These are phyloP conservation scores for Campaea margaritaria DNA, from an alignment of 2,888 invertebrate species.

Conservation along the genomic window DNA sequence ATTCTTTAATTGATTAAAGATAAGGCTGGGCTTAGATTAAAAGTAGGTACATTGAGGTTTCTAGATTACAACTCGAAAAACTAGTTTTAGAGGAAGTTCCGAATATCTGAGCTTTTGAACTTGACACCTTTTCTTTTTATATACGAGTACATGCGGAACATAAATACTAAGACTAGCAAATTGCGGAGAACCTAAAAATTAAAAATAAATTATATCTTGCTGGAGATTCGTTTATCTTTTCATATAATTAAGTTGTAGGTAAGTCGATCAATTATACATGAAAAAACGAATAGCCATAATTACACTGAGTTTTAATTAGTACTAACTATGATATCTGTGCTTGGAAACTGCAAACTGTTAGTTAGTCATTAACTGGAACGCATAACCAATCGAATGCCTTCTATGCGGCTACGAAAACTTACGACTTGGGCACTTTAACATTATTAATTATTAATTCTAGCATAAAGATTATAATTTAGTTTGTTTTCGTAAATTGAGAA, in stretches of 20 bases:
- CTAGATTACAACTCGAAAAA: conserved; percentile 2
- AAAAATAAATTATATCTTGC: too few species aligned
- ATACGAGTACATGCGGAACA: not conserved
- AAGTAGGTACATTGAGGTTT: not conserved
- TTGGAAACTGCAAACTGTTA: conserved; percentile 44
- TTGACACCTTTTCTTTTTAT: too few species aligned
- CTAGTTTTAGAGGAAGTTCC: conserved; percentile 4
- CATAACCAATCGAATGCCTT: conserved; percentile 45
- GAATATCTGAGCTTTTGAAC: too few species aligned
- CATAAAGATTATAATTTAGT: too few species aligned
- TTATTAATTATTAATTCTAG: too few species aligned
- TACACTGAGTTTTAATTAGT: not conserved
- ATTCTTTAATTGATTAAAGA: not conserved
- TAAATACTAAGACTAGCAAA: too few species aligned
- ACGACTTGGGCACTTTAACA: conserved; percentile 26
- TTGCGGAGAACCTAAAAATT: too few species aligned
- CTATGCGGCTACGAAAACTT: conserved; percentile 22
- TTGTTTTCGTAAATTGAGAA: too few species aligned
- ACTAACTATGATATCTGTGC: conserved; percentile 27
- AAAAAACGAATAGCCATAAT: not conserved
- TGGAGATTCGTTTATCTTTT: too few species aligned
- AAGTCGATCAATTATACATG: too few species aligned
- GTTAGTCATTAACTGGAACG: conserved; percentile 47
- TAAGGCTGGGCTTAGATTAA: not conserved
- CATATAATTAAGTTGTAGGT: too few species aligned